Evolutionary conservation across 2,888 invertebrate species (phyloP), one percentile per base, ranked within the genome.

Genomic region (Bibio marci): DNA sequence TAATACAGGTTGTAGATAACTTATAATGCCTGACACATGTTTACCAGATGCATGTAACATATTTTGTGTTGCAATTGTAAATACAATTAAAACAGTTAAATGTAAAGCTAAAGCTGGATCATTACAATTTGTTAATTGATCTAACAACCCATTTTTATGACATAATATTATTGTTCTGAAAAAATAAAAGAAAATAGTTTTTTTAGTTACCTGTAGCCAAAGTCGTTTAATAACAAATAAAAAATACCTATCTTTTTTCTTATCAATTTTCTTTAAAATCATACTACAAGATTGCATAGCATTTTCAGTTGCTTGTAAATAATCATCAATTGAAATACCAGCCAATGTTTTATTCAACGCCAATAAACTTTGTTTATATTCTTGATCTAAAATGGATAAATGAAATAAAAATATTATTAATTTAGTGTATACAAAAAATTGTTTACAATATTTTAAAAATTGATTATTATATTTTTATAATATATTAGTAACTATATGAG

Each of bases 31-130:
- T 1, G 88, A 78, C 11, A 97, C 88, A 63, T 90, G 90, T 56
- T 87, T 77, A 0, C 97, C 97, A 19, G 94, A 92, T 12, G 90
- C 90, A 59, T 94, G 88, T 19, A 95, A 55, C 66, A 90, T 82
- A 48, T 69, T 74, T 49, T 86, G 82, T 2, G 83, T 85, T 3
- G 76, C 67, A 10, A 75, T 72, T 37, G 83, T 83, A 54, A 88
- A 91, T 40, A 92, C 69, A 31, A 88, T 69, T 43, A 87, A 64
- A 1, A 73, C 72, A 0, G 78, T 73, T 39, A 90, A 63, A 58
- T 90, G 88, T 33, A 92, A 62, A 37, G 76, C 70, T 27, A 87
- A 57, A 0, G 88, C 83, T 12, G 85, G 76, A 51, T 90, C 87
- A 30, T 73, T 69, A 40, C 78, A 76, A 42, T 65, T 64, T 38